Base-by-base conservation (phyloP, 1,140 invertebrate species). In the Lerema accius region DNA sequence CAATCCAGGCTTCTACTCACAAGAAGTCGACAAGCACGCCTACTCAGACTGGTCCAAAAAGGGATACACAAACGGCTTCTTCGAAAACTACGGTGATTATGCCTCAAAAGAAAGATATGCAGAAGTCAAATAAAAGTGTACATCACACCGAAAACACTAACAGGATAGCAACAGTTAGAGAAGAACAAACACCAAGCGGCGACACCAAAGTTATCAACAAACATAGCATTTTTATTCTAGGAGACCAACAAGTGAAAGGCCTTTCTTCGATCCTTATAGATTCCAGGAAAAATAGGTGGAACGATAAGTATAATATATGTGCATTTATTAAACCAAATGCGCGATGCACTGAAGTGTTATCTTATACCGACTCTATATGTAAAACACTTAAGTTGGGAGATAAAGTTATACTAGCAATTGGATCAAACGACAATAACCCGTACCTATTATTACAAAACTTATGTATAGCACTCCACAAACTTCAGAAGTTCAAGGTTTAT, bases 181-280 rank as follows among this genome's bases (percentile, higher is more conserved):
- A 23, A 23, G 19, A 23, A 23, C 2, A 23, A 23, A 23, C 19
- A 23, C 19, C 19, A 23, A 23, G 5, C 5, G 19, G 5, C 19
- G 2, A 23, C 19, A 23, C 5, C 19, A 23, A 23, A 23, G 19
- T 23, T 23, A 23, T 3, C 19, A 23, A 23, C 5, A 23, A 23
- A 23, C 19, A 23, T 5, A 23, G 19, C 19, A 43, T 45, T 17
- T 45, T 45, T 10, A 45, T 45, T 10, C 16, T 45, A 45, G 42
- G 42, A 16, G 42, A 45, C 10, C 42, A 45, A 16, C 42, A 45
- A 45, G 42, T n/a, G 10, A 45, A 19, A 45, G 42, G 42, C 7
- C 16, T 45, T 15, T 45, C 42, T 19, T 16, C 42, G 16, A 17
- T 10, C 14, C 9, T 45, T 10, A 45, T 17, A 45, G 4, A 14